Conservation (phyloP, 2,888 invertebrate genomes). For the Cosmia trapezina region DNA sequence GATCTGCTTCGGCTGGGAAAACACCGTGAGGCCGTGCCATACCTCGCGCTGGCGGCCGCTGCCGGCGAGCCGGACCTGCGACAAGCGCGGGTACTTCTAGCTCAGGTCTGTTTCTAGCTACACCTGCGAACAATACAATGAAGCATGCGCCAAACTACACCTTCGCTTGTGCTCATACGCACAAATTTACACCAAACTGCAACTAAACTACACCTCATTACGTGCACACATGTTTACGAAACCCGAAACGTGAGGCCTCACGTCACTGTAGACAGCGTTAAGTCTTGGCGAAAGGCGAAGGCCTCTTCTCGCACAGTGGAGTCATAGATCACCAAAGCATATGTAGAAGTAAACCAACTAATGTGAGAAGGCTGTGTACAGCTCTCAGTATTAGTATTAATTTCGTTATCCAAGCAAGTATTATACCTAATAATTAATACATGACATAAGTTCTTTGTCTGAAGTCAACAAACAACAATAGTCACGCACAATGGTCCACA, state of each 20-base stretch:
- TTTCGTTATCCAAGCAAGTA: not conserved
- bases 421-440: not conserved
- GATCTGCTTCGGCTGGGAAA: conserved; percentile 67
- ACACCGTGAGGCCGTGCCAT: conserved; percentile 74
- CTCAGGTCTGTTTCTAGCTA: conserved; percentile 58
- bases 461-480: too few relatives aligned
- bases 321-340: not conserved
- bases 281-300: too few relatives aligned
- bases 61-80: conserved; percentile 58
- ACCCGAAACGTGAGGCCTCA: too few relatives aligned
- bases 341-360: too few relatives aligned
- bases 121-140: not conserved
- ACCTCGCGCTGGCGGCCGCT: conserved; percentile 77
- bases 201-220: too few relatives aligned
- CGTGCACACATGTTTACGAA: too few relatives aligned
- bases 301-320: not conserved
- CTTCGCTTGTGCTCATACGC: too few relatives aligned
- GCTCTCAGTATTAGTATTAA: not conserved
- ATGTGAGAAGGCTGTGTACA: not conserved
- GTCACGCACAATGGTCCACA: too few relatives aligned
- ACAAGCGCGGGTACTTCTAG: conserved; percentile 64
- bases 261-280: too few relatives aligned
- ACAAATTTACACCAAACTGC: too few relatives aligned
- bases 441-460: not conserved
- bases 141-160: too few relatives aligned